These are phyloP conservation scores for Camponotus floridanus DNA, from an alignment of 1,140 invertebrate genomes.

Conservation along the genomic window DNA sequence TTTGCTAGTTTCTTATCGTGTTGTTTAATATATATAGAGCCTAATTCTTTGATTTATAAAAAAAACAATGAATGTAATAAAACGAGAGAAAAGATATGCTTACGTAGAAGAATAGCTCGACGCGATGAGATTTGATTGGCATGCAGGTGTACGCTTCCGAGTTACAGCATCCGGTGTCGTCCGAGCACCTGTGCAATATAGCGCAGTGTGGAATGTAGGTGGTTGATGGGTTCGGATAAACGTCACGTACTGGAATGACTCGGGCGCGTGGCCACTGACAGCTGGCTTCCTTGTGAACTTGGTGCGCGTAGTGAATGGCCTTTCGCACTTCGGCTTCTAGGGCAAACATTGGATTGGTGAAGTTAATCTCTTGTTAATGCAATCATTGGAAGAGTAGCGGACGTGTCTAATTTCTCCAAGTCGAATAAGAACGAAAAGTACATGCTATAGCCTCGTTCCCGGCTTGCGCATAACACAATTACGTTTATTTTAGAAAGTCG, in stretches of 20 bases:
- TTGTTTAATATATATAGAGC: too few species aligned
- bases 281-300: slow-evolving; percentile 87
- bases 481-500: slow-evolving; percentile 6
- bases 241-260: slow-evolving; percentile 88
- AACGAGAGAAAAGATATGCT: slow-evolving; percentile 71
- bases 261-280: slow-evolving; percentile 89
- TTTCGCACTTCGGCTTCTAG: slow-evolving; percentile 82
- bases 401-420: slow-evolving; percentile 13
- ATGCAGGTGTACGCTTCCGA: slow-evolving; percentile 89
- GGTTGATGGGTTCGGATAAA: slow-evolving; percentile 90
- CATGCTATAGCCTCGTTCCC: not conserved
- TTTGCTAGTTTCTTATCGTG: too few species aligned
- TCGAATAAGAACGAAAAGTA: not conserved
- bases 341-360: slow-evolving; percentile 3
- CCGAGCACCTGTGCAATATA: slow-evolving; percentile 91
- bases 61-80: not conserved
- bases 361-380: not conserved
- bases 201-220: slow-evolving; percentile 91
- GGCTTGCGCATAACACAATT: slow-evolving; percentile 24
- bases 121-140: slow-evolving; percentile 88
- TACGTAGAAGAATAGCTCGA: slow-evolving; percentile 91
- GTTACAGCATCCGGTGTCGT: slow-evolving; percentile 92
- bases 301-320: slow-evolving; percentile 87
- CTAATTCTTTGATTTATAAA: too few species aligned
- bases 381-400: not conserved